Evolutionary conservation across 2,797 vertebrate genomes (phyloP), one percentile per base, ranked within the genome.

Genomic region (Pangasius macronema): DNA sequence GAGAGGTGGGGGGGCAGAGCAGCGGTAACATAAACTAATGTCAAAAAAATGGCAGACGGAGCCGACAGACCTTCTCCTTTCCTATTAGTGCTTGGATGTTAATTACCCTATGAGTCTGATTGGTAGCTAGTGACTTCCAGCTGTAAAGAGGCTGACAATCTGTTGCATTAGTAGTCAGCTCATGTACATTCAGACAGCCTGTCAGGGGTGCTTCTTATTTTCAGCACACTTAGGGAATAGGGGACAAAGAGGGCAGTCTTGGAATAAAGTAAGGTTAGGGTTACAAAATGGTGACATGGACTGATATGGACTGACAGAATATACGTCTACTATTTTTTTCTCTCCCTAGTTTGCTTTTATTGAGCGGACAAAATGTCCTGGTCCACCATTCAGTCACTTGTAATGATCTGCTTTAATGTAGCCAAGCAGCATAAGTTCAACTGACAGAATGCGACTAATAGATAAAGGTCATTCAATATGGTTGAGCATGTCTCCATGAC

Each of bases 81-180:
- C 4, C 42, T 82, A 65, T 82, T 82, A 51, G 59, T 20, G 27
- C 46, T 49, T 33, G 14, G n/a, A 51, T 0, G 42, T 83, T 83
- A 33, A 67, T 83, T 67, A 51, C 14, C 3, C 16, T 82, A 4
- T 0, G 16, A 65, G 30, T 65, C 7, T 67, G 61, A 83, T 83
- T 83, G 18, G 39, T 51, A 83, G 61, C 81, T 82, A 11, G 59
- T 53, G 9, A 82, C 13, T 63, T 46, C 57, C 57, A 82, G 59
- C 59, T 20, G 39, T 65, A 49, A 82, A 30, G 59, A 82, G 27
- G 14, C 59, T 82, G 81, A 65, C 42, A 7, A 3, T 16, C 79
- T 39, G 30, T 46, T 67, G 42, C n/a, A 82, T 65, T 65, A 30
- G 16, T 33, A 67, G 42, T 67, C 42, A 6, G n/a, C 36, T 59